Evolutionary conservation across 1,140 invertebrate genomes (phyloP).

Genomic region (Drosophila auraria): DNA sequence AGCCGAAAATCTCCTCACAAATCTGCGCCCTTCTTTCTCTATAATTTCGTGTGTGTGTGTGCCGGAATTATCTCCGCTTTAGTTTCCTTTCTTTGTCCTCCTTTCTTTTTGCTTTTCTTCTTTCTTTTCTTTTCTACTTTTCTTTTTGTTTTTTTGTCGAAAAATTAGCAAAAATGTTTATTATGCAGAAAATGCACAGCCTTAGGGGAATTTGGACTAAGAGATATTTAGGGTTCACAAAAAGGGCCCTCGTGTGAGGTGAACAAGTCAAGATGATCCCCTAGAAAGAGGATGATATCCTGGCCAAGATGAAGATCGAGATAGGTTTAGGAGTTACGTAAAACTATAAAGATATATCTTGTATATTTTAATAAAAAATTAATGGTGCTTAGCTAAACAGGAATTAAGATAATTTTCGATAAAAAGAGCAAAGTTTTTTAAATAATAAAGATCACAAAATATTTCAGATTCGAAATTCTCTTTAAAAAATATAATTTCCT

Average conservation of each 20-base stretch:
- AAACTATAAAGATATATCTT: not conserved
- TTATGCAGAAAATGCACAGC: slow-evolving; percentile 35
- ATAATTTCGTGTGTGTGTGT: slow-evolving; percentile 41
- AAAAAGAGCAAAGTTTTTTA: too few relatives aligned
- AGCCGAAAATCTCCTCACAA: slow-evolving; percentile 48
- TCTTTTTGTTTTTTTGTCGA: not conserved
- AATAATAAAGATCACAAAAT: too few relatives aligned
- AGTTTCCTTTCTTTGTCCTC: slow-evolving; percentile 27
- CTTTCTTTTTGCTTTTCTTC: not conserved
- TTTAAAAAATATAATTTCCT: too few relatives aligned
- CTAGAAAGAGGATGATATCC: too few relatives aligned
- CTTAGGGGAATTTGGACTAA: slow-evolving; percentile 19
- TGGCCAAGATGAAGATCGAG: not conserved
- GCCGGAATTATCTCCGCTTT: slow-evolving; percentile 40
- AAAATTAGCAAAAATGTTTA: slow-evolving; percentile 43
- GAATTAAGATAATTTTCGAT: not conserved
- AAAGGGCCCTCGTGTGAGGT: slow-evolving; percentile 15
- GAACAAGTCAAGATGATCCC: slow-evolving; percentile 18
- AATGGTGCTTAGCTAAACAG: too few relatives aligned
- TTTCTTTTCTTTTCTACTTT: not conserved
- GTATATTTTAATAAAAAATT: not conserved
- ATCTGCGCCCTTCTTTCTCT: slow-evolving; percentile 37
- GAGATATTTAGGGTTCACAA: slow-evolving; percentile 6
- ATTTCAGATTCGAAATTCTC: too few relatives aligned
- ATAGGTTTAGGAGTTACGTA: slow-evolving; percentile 8